Conservation (phyloP, 2,888 invertebrate species). For the Mamestra brassicae region DNA sequence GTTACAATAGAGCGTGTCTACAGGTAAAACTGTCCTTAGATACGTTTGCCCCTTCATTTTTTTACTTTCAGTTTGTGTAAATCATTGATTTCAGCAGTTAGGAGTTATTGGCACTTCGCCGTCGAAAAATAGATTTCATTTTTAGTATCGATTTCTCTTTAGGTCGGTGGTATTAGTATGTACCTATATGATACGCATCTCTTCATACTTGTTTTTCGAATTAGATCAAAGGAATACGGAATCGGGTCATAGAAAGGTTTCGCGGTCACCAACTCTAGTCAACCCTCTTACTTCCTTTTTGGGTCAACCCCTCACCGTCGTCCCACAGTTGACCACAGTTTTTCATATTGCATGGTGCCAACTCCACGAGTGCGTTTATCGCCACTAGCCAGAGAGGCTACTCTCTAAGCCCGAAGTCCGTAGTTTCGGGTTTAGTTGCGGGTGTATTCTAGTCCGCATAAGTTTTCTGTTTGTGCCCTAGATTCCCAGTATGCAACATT, state of each 20-base stretch:
- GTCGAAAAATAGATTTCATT: conserved; percentile 4
- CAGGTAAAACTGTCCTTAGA: neutral
- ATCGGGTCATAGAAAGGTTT: conserved; percentile 7
- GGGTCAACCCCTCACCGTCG: neutral
- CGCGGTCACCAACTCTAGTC: neutral
- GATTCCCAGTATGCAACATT: conserved; percentile 35
- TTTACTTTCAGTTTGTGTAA: no score
- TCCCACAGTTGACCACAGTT: no score
- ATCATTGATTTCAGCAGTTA: no score
- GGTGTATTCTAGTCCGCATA: no score
- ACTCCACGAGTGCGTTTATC: no score
- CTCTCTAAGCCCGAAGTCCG: no score
- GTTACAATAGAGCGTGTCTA: neutral
- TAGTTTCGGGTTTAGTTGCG: no score
- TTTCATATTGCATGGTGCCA: no score
- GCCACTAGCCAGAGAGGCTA: no score
- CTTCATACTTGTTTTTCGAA: neutral
- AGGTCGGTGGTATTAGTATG: no score
- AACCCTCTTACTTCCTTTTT: conserved; percentile 2
- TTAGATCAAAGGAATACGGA: neutral
- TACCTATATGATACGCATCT: no score
- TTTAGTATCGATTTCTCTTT: conserved; percentile 10
- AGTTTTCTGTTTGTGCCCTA: conserved; percentile 24
- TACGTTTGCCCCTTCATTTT: neutral
- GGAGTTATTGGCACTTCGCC: no score